Base-by-base conservation (phyloP, 2,797 vertebrate species). In the Enteromius treurensis region DNA sequence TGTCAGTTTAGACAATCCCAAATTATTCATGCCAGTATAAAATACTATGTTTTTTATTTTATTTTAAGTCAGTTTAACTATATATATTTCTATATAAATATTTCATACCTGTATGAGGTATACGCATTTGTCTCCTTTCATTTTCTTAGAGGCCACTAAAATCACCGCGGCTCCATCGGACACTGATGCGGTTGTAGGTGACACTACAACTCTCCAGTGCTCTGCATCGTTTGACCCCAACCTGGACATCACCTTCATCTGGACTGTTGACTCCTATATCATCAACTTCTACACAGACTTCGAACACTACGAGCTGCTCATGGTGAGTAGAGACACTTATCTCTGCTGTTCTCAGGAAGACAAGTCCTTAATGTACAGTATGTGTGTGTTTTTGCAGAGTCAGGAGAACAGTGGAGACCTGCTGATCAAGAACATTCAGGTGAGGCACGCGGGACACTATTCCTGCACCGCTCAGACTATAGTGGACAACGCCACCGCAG, bases 181-280 rank as follows among this genome's bases (percentile, higher is more conserved):
- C 83, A 93, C 95, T 0, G 96, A 97, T 80, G 95, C 95, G 37
- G 94, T 88, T 19, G 97, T 99, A 26, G 98, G 97, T 37, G 96
- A 97, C 78, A 97, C 96, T 80, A 93, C 95, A 29, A 92, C 96
- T 53, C 95, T 99, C 91, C 96, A 93, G 0, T 99, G 98, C 29
- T 92, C 95, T 3, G 98, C 98, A 0, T 96, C 96, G 13, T 96
- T 94, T 15, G 98, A 99, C 88, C 94, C 96, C 45, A 94, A 93
- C 67, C 91, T 99, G 92, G 98, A 99, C 90, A 95, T 99, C 88
- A 94, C 96, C 0, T 99, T 99, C 88, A 94, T 99, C 90, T 99
- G 98, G 98, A 92, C 95, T 74, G 91, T 98, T 40, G 97, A 99
- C 87, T 96, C 95, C 89, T 96, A 96, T 68, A 90, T 97, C 89